Conservation (phyloP, 35 echinoderm and acorn worm species). For the Lytechinus pictus region DNA sequence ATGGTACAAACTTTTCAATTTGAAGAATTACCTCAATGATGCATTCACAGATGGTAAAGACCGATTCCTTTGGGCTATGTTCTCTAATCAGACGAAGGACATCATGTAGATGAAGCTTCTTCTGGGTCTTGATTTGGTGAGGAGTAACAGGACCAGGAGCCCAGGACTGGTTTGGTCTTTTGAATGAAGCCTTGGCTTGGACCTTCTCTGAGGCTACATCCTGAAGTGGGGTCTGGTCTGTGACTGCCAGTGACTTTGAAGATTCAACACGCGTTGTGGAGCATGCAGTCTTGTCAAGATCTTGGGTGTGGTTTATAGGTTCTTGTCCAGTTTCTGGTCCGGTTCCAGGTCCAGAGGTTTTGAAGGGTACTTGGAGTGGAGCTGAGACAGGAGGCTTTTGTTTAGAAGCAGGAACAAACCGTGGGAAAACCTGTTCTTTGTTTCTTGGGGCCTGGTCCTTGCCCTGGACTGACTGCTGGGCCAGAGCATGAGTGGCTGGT, state of each 20-base stretch:
- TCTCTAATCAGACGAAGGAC: conserved; percentile 12
- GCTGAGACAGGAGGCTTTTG: neutral
- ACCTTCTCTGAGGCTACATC: neutral
- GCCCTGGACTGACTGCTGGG: neutral
- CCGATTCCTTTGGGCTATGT: conserved; percentile 13
- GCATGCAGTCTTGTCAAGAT: neutral
- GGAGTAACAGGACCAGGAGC: neutral
- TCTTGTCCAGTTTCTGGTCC: neutral
- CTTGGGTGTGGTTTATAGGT: neutral
- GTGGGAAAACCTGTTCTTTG: neutral
- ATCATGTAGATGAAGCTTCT: conserved; percentile 9
- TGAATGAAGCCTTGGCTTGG: neutral
- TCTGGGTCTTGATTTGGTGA: neutral
- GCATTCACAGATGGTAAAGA: neutral
- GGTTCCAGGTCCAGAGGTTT: neutral
- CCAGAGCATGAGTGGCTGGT: neutral
- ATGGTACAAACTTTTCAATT: neutral
- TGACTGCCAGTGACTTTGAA: neutral
- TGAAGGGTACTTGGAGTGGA: neutral
- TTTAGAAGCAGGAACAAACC: neutral
- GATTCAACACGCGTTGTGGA: neutral
- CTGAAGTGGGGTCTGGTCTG: neutral
- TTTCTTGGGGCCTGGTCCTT: conserved; percentile 16
- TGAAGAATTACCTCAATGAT: conserved; percentile 22
- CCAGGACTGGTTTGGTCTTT: neutral